Base-by-base conservation (phyloP, 2,888 invertebrate genomes). In the Clivina fossor region DNA sequence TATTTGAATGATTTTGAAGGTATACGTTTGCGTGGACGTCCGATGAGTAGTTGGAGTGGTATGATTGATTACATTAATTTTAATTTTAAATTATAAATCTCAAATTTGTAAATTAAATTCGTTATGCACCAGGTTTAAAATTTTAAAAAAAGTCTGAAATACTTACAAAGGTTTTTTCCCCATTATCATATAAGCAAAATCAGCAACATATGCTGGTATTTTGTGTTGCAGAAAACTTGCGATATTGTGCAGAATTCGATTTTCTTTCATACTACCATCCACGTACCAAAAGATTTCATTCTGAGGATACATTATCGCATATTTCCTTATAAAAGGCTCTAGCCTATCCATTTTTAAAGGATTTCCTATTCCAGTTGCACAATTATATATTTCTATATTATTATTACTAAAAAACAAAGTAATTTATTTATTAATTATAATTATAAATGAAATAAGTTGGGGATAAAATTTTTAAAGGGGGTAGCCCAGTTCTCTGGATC, bases 311-410 rank as follows among this genome's bases (percentile, higher is more conserved):
- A 72, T 72, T 35, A 76, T 71, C 2, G 84, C 71, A 50, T 80
- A 71, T 11, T 74, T 73, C 2, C 78, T 73, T 2, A 80, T 71
- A 3, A 76, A 71, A 8, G 62, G 58, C 64, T 84, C 82, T 64
- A 90, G 81, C 40, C 82, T 75, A 0, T 78, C 74, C 89, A 90
- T 90, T 0, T 74, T 81, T 37, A 88, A 77, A 0, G 88, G 86
- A 68, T 90, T 88, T 49, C 80, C 70, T 18, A 79, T 76, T 22
- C 84, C 83, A 0, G 87, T 85, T 20, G 87, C 86, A 71, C 88
- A 87, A 71, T 92, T 90, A 75, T 88, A 90, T 3, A 92, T 83
- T 35, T 78, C 72, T 1, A 80, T 72, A 0, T 69, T 68, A 49
- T 70, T 68, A 33, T 66, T 65, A 44, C 77, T 77, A 66, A 32